Percentiles rank a stretch among this genome's conserved stretches.
phyloP scores from a whole-genome alignment of 2,113 vertebrate species.

The Echinops telfairi region DNA sequence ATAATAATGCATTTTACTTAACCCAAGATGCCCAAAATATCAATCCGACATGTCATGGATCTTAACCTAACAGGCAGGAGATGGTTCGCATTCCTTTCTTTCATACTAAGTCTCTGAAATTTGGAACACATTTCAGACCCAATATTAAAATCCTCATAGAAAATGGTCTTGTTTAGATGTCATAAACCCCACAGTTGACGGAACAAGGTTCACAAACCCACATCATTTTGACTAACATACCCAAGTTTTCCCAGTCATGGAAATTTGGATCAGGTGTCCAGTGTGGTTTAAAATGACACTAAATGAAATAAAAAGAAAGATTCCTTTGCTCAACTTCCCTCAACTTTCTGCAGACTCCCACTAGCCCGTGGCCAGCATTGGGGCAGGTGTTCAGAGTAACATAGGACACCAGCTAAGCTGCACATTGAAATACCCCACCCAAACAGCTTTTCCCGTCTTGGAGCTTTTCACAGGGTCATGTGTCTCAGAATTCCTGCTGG shows the following conservation, averaged over 20 bases:
- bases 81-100: constrained; percentile 12
- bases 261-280: constrained; percentile 32
- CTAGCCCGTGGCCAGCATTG: background rate
- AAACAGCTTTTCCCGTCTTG: background rate
- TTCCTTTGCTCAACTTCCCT: background rate
- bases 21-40: constrained; percentile 13
- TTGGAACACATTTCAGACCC: constrained; percentile 35
- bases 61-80: constrained; percentile 53
- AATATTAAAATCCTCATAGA: constrained; percentile 60
- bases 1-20: constrained; percentile 47
- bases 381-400: background rate
- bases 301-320: constrained; percentile 16
- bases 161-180: constrained; percentile 60
- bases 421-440: background rate
- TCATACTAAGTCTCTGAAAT: constrained; percentile 47
- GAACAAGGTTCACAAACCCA: constrained; percentile 1
- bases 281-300: background rate
- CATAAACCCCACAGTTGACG: constrained; percentile 58
- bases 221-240: background rate
- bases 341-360: background rate
- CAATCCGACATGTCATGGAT: constrained; percentile 7
- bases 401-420: too few relatives aligned
- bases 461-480: background rate
- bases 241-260: constrained; percentile 11
- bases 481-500: constrained; percentile 13